These are phyloP conservation scores for Suricata suricatta DNA, from an alignment of 2,113 vertebrate species.

Conservation along the genomic window DNA sequence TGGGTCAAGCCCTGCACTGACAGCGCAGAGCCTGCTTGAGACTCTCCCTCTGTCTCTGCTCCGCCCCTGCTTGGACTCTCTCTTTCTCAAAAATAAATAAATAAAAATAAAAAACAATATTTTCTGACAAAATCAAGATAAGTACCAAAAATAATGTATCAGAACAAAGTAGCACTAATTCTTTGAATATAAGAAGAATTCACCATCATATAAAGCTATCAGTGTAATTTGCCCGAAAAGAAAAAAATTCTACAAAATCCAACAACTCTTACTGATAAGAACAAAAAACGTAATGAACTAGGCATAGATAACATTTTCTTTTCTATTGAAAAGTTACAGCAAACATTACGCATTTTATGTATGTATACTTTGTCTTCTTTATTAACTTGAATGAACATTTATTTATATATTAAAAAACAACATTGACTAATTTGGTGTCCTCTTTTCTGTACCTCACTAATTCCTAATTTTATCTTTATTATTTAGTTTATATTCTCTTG, in stretches of 20 bases:
- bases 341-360: neutral
- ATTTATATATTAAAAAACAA: neutral
- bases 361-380: neutral
- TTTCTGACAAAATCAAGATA: neutral
- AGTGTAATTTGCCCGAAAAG: neutral
- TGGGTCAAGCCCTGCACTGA: too few species aligned
- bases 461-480: neutral
- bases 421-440: neutral
- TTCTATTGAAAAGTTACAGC: neutral
- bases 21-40: too few species aligned
- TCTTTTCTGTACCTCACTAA: neutral
- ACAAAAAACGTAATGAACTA: neutral
- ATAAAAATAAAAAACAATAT: neutral
- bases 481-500: neutral
- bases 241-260: neutral
- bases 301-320: neutral
- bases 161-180: neutral
- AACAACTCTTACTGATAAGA: neutral
- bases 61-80: too few species aligned
- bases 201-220: neutral
- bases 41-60: too few species aligned
- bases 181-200: neutral
- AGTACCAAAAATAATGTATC: neutral
- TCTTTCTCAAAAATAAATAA: too few species aligned
- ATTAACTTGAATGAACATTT: neutral